A percentile compares a stretch with the other conserved stretches of the same genome.
Evolutionary conservation across 1,140 invertebrate genomes (phyloP).

Genomic region (Philotrypesis tridentata): DNA sequence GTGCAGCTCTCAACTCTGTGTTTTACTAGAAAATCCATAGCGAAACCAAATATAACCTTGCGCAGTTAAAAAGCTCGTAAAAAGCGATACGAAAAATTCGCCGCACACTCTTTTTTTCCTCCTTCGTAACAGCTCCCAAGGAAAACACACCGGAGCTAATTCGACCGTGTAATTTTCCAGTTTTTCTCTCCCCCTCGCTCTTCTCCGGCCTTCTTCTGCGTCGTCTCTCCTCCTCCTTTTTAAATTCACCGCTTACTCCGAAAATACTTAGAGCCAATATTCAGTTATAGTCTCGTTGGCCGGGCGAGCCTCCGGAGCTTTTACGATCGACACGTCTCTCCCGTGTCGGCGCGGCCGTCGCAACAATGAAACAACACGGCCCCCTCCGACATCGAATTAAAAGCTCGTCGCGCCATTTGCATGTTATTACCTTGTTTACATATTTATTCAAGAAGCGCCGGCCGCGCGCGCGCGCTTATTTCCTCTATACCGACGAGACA

Average conservation of each 20-base stretch:
- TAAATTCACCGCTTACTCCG: background rate
- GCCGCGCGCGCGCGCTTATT: slow-evolving; percentile 15
- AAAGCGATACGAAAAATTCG: background rate
- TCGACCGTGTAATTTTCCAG: background rate
- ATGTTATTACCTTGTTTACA: slow-evolving; percentile 73
- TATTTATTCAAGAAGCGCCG: slow-evolving; percentile 66
- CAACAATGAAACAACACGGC: slow-evolving; percentile 32
- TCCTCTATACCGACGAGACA: background rate
- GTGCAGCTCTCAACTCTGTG: background rate
- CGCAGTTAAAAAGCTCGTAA: background rate
- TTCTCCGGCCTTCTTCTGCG: too few relatives aligned
- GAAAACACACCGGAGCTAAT: background rate
- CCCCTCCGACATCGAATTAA: slow-evolving; percentile 45
- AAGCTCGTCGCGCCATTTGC: slow-evolving; percentile 64
- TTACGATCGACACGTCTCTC: slow-evolving; percentile 12
- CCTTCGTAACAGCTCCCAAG: too few relatives aligned
- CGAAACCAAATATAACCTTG: slow-evolving; percentile 1
- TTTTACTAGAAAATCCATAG: background rate
- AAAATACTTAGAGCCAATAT: background rate
- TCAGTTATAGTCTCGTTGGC: background rate
- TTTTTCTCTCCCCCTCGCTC: too few relatives aligned
- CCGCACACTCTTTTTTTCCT: background rate
- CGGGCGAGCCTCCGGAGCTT: background rate
- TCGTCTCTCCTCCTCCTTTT: background rate
- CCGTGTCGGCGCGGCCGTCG: background rate